phyloP scores from a whole-genome alignment of 2,113 vertebrate species.

The Hystrix brachyura region DNA sequence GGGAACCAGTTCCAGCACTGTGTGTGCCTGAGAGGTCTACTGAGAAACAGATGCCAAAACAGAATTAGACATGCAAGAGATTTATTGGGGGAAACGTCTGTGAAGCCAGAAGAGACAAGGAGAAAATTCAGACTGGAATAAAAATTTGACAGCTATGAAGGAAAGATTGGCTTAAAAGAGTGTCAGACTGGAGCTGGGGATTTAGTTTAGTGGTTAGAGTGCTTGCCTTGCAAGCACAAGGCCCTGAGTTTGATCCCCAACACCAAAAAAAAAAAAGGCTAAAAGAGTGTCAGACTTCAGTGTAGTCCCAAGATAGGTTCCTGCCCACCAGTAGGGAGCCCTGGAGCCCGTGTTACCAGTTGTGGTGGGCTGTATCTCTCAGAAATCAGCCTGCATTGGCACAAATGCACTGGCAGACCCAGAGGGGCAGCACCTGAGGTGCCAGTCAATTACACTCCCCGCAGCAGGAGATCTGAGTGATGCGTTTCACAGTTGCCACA shows the following conservation, averaged over 20 bases:
- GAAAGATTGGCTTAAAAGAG: neutral
- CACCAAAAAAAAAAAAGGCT: neutral
- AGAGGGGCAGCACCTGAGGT: neutral
- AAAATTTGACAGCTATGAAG: constrained; percentile 49
- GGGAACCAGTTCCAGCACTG: constrained; percentile 10
- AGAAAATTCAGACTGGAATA: constrained; percentile 23
- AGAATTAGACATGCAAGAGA: constrained; percentile 42
- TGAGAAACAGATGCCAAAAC: constrained; percentile 57
- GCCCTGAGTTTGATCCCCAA: too few species aligned
- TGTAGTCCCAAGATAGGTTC: neutral
- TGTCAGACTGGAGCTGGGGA: too few species aligned
- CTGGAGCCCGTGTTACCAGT: neutral
- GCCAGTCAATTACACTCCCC: neutral
- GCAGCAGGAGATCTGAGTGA: neutral
- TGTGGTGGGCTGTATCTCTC: neutral
- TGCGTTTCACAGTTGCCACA: neutral
- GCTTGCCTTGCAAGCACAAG: too few species aligned
- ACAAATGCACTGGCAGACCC: neutral
- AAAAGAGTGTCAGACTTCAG: neutral
- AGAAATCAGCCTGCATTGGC: neutral
- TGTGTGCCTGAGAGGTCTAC: constrained; percentile 24
- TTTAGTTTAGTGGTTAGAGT: too few species aligned
- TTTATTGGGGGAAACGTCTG: constrained; percentile 1
- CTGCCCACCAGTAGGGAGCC: neutral
- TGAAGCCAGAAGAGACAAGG: constrained; percentile 40